Evolutionary conservation across 2,113 vertebrate species (phyloP).

Genomic region (Rhynchomys soricoides): DNA sequence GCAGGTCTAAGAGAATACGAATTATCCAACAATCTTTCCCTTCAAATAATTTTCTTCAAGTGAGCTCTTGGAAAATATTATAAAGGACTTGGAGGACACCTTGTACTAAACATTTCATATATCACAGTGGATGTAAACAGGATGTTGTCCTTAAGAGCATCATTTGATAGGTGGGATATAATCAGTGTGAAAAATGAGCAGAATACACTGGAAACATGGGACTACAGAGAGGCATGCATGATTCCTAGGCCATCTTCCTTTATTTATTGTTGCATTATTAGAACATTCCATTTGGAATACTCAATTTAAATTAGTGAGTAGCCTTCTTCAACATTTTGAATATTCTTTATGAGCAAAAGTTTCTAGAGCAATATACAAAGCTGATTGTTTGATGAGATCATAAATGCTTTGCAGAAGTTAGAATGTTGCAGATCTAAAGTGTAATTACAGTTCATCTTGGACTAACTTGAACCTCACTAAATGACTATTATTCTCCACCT

Average conservation of each 20-base stretch:
- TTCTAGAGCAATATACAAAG: not conserved
- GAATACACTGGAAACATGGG: not conserved
- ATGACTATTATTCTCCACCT: not conserved
- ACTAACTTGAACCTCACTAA: not conserved
- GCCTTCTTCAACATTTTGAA: not conserved
- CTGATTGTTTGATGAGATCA: too few species aligned
- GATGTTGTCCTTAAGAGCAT: not conserved
- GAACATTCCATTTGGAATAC: not conserved
- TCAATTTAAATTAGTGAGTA: not conserved
- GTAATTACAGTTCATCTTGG: too few species aligned
- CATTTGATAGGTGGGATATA: not conserved
- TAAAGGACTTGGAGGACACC: not conserved
- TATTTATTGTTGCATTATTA: not conserved
- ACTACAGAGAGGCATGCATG: not conserved
- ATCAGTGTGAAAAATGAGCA: not conserved
- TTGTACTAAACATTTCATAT: not conserved
- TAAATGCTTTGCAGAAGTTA: not conserved
- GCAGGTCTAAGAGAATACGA: not conserved
- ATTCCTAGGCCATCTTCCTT: not conserved
- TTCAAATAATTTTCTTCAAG: not conserved
- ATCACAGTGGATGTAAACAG: not conserved
- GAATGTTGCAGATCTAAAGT: not conserved
- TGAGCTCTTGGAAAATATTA: not conserved
- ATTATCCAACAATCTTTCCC: not conserved
- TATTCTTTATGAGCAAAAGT: not conserved